phyloP scores from a whole-genome alignment of 2,113 vertebrate genomes.

The Heterochromis multidens region DNA sequence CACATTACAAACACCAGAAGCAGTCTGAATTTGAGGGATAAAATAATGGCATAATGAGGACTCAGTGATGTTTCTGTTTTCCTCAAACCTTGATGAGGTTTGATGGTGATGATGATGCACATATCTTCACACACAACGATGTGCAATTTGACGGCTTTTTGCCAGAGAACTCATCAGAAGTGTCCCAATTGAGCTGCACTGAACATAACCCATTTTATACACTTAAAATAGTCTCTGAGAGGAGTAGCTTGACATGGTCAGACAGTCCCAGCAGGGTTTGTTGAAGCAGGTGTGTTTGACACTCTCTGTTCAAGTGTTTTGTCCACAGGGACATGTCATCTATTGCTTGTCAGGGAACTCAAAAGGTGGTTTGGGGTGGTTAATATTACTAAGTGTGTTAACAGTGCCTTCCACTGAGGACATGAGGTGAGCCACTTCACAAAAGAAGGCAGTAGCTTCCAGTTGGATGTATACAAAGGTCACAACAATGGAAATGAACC shows the following conservation, averaged over 20 bases:
- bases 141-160: background rate
- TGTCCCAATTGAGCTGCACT: background rate
- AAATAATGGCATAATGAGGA: slow-evolving; percentile 18
- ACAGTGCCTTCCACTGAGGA: background rate
- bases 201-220: slow-evolving; percentile 9
- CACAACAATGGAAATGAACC: slow-evolving; percentile 14
- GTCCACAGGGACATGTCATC: slow-evolving; percentile 45
- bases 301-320: slow-evolving; percentile 21
- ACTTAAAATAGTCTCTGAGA: slow-evolving; percentile 8
- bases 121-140: background rate
- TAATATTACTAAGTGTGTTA: slow-evolving; percentile 22
- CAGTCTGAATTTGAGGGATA: slow-evolving; percentile 21
- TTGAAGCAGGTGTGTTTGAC: slow-evolving; percentile 11
- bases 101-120: too few relatives aligned
- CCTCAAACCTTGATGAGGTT: slow-evolving; percentile 14
- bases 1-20: slow-evolving; percentile 1
- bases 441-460: slow-evolving; percentile 14
- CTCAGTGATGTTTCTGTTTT: slow-evolving; percentile 5
- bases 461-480: slow-evolving; percentile 1
- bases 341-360: slow-evolving; percentile 23
- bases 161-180: slow-evolving; percentile 14
- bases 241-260: slow-evolving; percentile 9
- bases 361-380: slow-evolving; percentile 12
- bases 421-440: slow-evolving; percentile 3
- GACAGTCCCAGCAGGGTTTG: slow-evolving; percentile 12